Base-by-base conservation (phyloP, 1,140 invertebrate species). In the Wasmannia auropunctata region DNA sequence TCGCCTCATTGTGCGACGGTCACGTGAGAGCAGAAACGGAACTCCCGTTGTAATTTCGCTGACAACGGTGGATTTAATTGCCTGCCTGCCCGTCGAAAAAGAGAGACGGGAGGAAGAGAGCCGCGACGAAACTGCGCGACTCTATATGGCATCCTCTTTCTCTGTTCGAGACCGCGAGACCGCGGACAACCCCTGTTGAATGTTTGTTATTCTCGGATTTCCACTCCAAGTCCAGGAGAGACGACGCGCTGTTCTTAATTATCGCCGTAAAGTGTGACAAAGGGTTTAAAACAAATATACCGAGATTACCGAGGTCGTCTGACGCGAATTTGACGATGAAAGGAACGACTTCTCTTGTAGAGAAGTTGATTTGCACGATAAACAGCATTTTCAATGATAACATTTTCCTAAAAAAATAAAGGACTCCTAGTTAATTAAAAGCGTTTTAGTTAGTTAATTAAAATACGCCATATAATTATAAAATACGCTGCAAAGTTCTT, bases 61-160 rank as follows among this genome's bases (percentile, higher is more conserved):
- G 70, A 88, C 54, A 37, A 14, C 81, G 79, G 11, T 22, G 80
- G 34, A 69, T 79, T 88, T 89, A 89, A 89, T 89, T 89, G 80
- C 37, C n/a, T n/a, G 54, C 19, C 60, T 79, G 40, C 11, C 60
- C n/a, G n/a, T 60, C 79, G 40, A 84, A 84, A 76, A 72, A 62
- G 37, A 43, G 16, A 81, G 40, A 75, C 4, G 10, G 19, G 34
- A 40, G 28, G 51, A 28, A 19, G 34, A 19, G 34, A 83, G 22
- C n/a, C 16, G 37, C 46, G 56, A 25, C 10, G 58, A 37, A 10
- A 63, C n/a, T n/a, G n/a, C n/a, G 16, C 56, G 31, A 34, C 4
- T 77, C 28, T 63, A 8, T 51, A 8, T 51, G 75, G 56, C 14
- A 37, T n/a, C n/a, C n/a, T n/a, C n/a, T n/a, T n/a, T n/a, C 46